Evolutionary conservation across 2,113 vertebrate genomes (phyloP), one percentile per base, ranked within the genome.

Genomic region (Leptosomus discolor): DNA sequence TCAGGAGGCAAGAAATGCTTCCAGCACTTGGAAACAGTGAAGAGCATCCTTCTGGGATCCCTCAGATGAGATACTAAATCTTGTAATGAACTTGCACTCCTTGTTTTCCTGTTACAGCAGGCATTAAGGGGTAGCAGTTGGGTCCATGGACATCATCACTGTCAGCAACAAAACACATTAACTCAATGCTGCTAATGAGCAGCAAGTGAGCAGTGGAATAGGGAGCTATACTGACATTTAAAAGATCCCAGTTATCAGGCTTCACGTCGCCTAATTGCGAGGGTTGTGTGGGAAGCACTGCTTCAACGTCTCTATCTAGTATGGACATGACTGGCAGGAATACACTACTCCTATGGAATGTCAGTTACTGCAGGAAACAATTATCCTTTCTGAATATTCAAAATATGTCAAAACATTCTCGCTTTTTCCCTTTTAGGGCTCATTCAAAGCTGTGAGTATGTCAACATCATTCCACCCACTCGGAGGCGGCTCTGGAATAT

Each of bases 321-420:
- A 95, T 45, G 91, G 95, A 69, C 96, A 96, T 51, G 94, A 97
- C 37, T 1, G 2, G 70, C 84, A 94, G 84, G 61, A 95, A 96
- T 95, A 95, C 86, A 69, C 86, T 90, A 82, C 58, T 86, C 80
- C 56, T 87, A 8, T 90, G 96, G 95, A 97, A 97, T 97, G 95
- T 95, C 94, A 95, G 91, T 91, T 97, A 95, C 84, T 85, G 92
- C 81, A 91, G 96, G 96, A 96, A 97, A 96, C 91, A 96, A 95
- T 97, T 96, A 95, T 37, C 80, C 86, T 82, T 95, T 92, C 91
- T 97, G 95, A 95, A 97, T 97, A 97, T 95, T 96, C 84, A 94
- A 90, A 96, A 94, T 95, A 87, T 82, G 91, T 93, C 94, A 97
- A 89, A 97, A 91, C 86, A 94, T 89, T 95, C 84, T 95, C 92